Base-by-base conservation (phyloP, 64 coral and sea anemone genomes). In the Montipora foliosa region DNA sequence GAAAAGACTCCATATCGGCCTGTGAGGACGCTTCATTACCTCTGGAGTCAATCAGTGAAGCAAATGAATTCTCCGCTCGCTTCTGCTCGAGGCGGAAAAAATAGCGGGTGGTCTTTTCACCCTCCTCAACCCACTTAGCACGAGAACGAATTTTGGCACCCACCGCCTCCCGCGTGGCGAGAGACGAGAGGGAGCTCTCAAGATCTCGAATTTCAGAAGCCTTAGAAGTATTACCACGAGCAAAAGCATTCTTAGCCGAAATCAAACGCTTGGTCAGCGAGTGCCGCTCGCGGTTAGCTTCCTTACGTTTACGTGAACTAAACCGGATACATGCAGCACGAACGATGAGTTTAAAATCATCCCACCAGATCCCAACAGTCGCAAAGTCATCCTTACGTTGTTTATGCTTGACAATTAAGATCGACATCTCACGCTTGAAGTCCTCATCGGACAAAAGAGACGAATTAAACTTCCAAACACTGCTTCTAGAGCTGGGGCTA, bases 51-150 rank as follows among this genome's bases (percentile, higher is more conserved):
- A 44, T 1, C 6, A 77, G 14, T 4, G 17, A 49, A 2, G 11
- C 13, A 44, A 92, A 66, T 21, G 50, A 22, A 4, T 61, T 58
- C 0, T 5, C 0, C 4, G 3, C 4, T 0, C 21, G 51, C 8
- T 14, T 2, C 17, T 64, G 44, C 12, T 78, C 69, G 0, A 48
- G 15, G 0, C 66, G 3, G 49, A 92, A 75, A 55, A 92, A 92
- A 67, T 44, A 86, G 17, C 50, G 5, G 0, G 80, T 84, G 1
- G 90, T 72, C 5, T 15, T 20, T 19, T 92, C 52, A 4, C 90
- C 90, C n/a, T 92, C 90, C 47, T 92, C 90, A 8, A 82, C 2
- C 90, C 90, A 92, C 21, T 86, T 64, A n/a, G n/a, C n/a, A n/a
- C n/a, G n/a, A n/a, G n/a, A n/a, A n/a, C n/a, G n/a, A n/a, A n/a